These are phyloP conservation scores for Eupeodes luniger DNA, from an alignment of 2,888 invertebrate species.

Conservation along the genomic window DNA sequence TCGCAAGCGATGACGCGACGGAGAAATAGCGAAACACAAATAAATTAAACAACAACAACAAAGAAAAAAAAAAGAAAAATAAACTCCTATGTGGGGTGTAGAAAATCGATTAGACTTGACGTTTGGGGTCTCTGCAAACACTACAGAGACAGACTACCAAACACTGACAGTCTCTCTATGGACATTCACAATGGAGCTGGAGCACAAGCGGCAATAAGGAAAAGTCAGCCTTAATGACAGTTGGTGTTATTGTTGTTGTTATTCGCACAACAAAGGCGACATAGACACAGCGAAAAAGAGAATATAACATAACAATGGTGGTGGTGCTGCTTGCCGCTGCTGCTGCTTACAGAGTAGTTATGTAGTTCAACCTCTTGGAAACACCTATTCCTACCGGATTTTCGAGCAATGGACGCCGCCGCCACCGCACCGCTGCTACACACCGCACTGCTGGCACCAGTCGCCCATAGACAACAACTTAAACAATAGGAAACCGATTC, in stretches of 20 bases:
- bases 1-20: too few relatives aligned
- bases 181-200: conserved; percentile 23
- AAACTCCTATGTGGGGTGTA: conserved; percentile 27
- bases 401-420: conserved; percentile 43
- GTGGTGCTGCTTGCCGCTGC: neutral
- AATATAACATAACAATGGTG: neutral
- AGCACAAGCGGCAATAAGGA: conserved; percentile 24
- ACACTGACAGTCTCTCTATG: neutral
- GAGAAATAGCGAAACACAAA: conserved; percentile 35
- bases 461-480: conserved; percentile 12
- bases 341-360: conserved; percentile 52
- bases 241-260: neutral
- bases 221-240: conserved; percentile 63
- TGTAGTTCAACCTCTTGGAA: conserved; percentile 57
- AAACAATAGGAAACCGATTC: conserved; percentile 57
- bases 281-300: neutral
- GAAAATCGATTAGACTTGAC: conserved; percentile 62
- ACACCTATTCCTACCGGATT: conserved; percentile 72
- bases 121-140: conserved; percentile 8
- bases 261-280: conserved; percentile 41
- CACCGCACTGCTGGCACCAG: neutral
- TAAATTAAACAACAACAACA: conserved; percentile 17
- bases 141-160: neutral
- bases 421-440: neutral
- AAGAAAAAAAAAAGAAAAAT: too few relatives aligned